A percentile compares a stretch with the other conserved stretches of the same genome.
phyloP scores from a whole-genome alignment of 2,888 invertebrate species.

The Nasonia oneida region DNA sequence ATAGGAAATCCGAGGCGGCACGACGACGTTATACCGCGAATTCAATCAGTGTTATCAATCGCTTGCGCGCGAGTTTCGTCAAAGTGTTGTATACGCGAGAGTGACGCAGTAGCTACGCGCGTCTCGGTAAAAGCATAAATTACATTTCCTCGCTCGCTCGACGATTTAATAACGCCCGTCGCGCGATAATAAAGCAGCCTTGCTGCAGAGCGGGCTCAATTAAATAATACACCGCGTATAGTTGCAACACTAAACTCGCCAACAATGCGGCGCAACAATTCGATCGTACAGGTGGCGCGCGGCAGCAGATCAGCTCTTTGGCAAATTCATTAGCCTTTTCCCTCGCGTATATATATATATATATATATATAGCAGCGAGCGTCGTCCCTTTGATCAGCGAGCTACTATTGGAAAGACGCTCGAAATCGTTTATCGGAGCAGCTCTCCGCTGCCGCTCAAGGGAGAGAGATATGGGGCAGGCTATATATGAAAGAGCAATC shows the following conservation, averaged over 20 bases:
- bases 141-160: too few species aligned
- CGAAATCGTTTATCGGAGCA: slow-evolving; percentile 52
- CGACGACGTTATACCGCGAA: too few species aligned
- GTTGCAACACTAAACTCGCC: neutral
- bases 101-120: too few species aligned
- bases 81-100: neutral
- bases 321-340: neutral
- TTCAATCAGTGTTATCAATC: neutral
- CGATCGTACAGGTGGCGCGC: neutral
- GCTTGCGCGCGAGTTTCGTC: neutral
- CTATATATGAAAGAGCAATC: slow-evolving; percentile 60
- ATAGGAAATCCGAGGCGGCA: too few species aligned
- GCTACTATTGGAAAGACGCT: neutral
- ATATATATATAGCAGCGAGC: neutral
- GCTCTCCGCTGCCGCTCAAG: neutral
- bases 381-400: neutral
- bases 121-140: neutral
- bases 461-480: neutral
- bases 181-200: neutral
- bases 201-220: neutral
- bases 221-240: neutral
- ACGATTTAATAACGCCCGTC: too few species aligned
- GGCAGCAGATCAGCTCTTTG: neutral
- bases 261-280: slow-evolving; percentile 10
- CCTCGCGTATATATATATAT: neutral